Conservation (phyloP, 2,113 vertebrate genomes). For the Craseonycteris thonglongyai region DNA sequence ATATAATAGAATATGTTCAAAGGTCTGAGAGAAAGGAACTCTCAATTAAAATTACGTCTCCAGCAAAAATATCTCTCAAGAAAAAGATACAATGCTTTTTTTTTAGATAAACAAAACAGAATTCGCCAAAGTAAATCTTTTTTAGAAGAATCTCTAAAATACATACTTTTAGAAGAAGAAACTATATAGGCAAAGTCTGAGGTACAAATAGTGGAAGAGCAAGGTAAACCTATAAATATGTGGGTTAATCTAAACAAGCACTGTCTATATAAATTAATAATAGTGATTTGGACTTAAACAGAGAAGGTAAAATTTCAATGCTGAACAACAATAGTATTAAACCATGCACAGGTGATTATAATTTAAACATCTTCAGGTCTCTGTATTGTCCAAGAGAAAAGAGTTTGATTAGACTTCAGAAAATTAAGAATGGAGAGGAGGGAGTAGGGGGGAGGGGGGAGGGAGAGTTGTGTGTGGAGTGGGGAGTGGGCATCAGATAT, state of each 20-base stretch:
- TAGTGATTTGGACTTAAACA: neutral
- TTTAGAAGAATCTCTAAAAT: neutral
- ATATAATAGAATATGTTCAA: neutral
- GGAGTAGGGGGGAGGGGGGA: too few relatives aligned
- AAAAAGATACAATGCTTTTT: neutral
- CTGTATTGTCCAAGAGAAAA: neutral
- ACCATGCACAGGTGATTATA: neutral
- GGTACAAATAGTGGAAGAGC: neutral
- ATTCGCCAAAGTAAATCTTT: neutral
- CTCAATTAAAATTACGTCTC: neutral
- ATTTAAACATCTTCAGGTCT: neutral
- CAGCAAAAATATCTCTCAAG: neutral
- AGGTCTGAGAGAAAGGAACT: neutral
- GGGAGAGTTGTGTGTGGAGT: too few relatives aligned
- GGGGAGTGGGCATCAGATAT: too few relatives aligned
- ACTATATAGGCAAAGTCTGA: neutral
- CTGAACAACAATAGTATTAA: neutral
- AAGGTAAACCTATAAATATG: neutral
- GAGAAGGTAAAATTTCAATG: neutral
- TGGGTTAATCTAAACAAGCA: neutral
- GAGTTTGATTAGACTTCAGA: neutral
- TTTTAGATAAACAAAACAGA: neutral
- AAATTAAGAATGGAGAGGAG: constrained; percentile 31
- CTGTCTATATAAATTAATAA: neutral
- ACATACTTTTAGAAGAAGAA: neutral